phyloP scores from a whole-genome alignment of 1,140 invertebrate species.

The Procambarus virginalis region DNA sequence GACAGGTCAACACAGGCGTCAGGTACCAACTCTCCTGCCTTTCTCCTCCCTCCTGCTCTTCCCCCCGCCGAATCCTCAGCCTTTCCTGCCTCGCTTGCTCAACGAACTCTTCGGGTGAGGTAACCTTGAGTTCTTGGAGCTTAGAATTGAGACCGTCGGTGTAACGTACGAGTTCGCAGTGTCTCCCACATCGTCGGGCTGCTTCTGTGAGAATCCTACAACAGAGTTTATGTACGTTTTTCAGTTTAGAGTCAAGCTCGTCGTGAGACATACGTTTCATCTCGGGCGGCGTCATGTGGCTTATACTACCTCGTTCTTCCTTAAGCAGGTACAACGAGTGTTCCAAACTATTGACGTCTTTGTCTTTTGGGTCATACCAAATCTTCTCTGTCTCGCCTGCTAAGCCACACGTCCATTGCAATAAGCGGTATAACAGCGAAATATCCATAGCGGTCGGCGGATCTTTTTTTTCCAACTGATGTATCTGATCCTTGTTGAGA shows the following conservation, averaged over 20 bases:
- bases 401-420: background rate
- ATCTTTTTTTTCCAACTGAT: background rate
- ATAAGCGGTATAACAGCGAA: background rate
- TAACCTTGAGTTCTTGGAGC: background rate
- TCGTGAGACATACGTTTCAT: background rate
- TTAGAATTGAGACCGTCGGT: background rate
- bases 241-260: background rate
- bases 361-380: background rate
- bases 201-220: background rate
- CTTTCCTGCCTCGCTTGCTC: background rate
- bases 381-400: no score
- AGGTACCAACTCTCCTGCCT: background rate
- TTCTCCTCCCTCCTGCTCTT: background rate
- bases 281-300: background rate
- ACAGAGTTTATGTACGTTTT: background rate
- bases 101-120: background rate
- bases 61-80: background rate
- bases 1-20: background rate
- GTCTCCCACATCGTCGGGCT: background rate
- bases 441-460: conserved; percentile 1
- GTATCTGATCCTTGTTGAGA: background rate
- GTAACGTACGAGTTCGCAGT: background rate
- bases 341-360: background rate
- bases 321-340: conserved; percentile 17
- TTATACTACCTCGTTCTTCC: conserved; percentile 7